Base-by-base conservation (phyloP, 2,888 invertebrate genomes). In the Itoplectis maculator region DNA sequence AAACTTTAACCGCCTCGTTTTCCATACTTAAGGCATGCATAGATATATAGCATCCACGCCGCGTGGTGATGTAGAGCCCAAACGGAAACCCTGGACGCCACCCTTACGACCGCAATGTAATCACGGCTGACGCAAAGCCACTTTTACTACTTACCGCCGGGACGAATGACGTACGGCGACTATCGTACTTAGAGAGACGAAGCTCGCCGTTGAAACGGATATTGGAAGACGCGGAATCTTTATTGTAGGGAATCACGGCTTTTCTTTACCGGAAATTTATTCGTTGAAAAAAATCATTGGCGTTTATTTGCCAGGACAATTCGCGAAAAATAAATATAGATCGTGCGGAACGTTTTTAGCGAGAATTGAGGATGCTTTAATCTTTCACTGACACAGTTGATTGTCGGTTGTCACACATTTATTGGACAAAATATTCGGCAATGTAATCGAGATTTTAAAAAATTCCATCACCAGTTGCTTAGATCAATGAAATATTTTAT, bases 1-100 rank as follows among this genome's bases (percentile, higher is more conserved):
- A 77, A 77, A 42, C 54, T 54, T 68, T 47, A 40, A 81, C 76
- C 70, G n/a, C 59, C n/a, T 47, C 49, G 40, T 75, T 76, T 76
- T 76, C 42, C 47, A 66, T 66, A 72, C 45, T 66, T 61, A 6
- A 65, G 18, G 15, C 40, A 56, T n/a, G 49, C 20, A 37, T 23
- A 66, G 18, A 66, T 47, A 66, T 70, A 69, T 51, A 29, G 5
- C 29, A 29, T 29, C 29, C 5, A 29, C 5, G 29, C 63, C 20
- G 23, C 40, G 29, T 40, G 40, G 65, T 51, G 54, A 66, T 75
- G 47, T 51, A 45, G 37, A 35, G 35, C 40, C 18, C 37, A 51
- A n/a, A 15, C 18, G 54, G 42, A 56, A 65, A 42, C 47, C 47
- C 59, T 20, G 42, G 40, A 49, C 56, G 72, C 9, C 37, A 61